Evolutionary conservation across 2,797 vertebrate genomes (phyloP).

Genomic region (Carapus acus): DNA sequence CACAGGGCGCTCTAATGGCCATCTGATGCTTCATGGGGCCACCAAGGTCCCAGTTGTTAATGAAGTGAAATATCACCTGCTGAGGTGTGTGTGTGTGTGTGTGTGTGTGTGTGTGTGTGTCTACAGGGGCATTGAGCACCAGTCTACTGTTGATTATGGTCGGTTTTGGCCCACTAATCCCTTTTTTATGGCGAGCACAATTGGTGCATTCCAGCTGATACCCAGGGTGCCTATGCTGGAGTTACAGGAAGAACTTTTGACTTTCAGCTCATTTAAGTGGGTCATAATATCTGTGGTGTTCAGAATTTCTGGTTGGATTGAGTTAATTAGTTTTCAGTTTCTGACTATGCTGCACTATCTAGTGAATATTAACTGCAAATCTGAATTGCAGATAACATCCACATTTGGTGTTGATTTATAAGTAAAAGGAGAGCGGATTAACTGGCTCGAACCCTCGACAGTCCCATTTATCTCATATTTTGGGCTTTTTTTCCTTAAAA

Average conservation of each 20-base stretch:
- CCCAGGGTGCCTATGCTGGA: background rate
- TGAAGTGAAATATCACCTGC: conserved; percentile 21
- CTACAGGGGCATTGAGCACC: background rate
- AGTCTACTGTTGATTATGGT: conserved; percentile 2
- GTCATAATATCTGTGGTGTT: background rate
- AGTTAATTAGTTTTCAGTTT: no score
- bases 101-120: background rate
- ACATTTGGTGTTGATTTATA: no score
- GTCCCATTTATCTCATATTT: no score
- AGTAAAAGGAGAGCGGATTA: no score
- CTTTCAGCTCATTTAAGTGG: background rate
- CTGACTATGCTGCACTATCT: no score
- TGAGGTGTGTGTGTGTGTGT: background rate
- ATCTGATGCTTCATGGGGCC: conserved; percentile 45
- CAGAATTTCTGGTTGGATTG: no score
- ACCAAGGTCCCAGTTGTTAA: conserved; percentile 24
- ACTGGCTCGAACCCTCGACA: no score
- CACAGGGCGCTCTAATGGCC: conserved; percentile 50
- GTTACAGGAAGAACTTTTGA: background rate
- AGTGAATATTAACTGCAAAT: no score
- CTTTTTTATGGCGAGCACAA: background rate
- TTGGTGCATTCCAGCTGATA: background rate
- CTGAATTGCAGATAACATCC: no score
- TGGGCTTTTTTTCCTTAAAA: no score
- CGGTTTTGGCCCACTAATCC: background rate